A percentile compares a stretch with the other conserved stretches of the same genome.
Evolutionary conservation across 2,888 invertebrate genomes (phyloP).

Genomic region (Biston stratarius): DNA sequence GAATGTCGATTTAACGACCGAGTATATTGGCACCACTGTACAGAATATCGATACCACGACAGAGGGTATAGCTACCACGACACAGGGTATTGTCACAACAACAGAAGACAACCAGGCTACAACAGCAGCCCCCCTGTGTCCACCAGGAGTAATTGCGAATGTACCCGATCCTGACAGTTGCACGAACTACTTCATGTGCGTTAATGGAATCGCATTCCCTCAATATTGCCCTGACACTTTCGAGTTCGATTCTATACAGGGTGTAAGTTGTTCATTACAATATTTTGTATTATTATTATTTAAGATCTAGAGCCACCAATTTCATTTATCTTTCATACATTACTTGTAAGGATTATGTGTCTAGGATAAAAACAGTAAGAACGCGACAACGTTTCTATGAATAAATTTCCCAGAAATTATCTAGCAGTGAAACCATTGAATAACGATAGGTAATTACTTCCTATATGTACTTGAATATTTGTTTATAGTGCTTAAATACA

Average conservation of each 20-base stretch:
- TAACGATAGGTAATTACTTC: too few species aligned
- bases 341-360: too few species aligned
- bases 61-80: background rate
- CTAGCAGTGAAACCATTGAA: too few species aligned
- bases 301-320: too few species aligned
- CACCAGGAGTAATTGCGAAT: conserved; percentile 5
- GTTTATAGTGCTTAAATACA: too few species aligned
- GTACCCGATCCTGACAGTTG: conserved; percentile 8
- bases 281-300: too few species aligned
- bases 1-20: background rate
- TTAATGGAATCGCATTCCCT: background rate
- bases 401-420: too few species aligned
- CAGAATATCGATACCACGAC: background rate
- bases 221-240: conserved; percentile 5
- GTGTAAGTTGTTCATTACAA: conserved; percentile 41
- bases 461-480: too few species aligned
- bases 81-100: conserved; percentile 2
- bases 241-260: conserved; percentile 11
- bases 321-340: too few species aligned
- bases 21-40: background rate
- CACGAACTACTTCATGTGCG: conserved; percentile 4
- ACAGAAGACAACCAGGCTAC: conserved; percentile 12
- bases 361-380: too few species aligned
- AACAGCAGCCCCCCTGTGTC: conserved; percentile 5
- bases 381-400: too few species aligned